Conservation (phyloP, 2,113 vertebrate genomes). For the Micromys minutus region DNA sequence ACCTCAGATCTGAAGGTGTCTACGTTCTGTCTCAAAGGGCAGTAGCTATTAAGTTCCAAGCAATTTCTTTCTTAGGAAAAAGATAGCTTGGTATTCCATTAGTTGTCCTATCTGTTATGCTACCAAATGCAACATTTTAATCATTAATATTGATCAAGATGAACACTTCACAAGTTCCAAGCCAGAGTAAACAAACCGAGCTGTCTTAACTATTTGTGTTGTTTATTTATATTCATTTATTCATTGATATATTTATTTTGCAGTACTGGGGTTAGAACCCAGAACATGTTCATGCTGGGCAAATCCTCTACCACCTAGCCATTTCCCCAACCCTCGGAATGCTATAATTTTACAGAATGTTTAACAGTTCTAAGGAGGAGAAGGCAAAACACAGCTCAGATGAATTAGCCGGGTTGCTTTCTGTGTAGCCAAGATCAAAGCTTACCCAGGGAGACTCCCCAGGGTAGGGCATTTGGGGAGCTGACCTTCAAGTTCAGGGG, state of each 20-base stretch:
- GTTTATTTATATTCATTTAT: not conserved
- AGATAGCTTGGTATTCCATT: not conserved
- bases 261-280: not conserved
- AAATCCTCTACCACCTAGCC: not conserved
- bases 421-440: not conserved
- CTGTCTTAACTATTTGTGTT: not conserved
- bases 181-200: not conserved
- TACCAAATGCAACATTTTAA: not conserved
- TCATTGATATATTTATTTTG: not conserved
- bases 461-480: not conserved
- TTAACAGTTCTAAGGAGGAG: not conserved
- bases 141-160: slow-evolving; percentile 29
- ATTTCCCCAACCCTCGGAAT: no score
- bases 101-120: not conserved
- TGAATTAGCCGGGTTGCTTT: not conserved
- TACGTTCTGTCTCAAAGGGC: not conserved
- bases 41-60: not conserved
- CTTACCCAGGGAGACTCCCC: not conserved
- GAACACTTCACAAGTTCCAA: not conserved
- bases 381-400: not conserved
- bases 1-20: not conserved
- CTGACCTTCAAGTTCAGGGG: not conserved
- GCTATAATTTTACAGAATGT: slow-evolving; percentile 15
- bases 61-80: not conserved
- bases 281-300: not conserved